Percentiles rank a stretch among this genome's conserved stretches.
Conservation (phyloP, 2,888 invertebrate species). For the Ceramica pisi region DNA sequence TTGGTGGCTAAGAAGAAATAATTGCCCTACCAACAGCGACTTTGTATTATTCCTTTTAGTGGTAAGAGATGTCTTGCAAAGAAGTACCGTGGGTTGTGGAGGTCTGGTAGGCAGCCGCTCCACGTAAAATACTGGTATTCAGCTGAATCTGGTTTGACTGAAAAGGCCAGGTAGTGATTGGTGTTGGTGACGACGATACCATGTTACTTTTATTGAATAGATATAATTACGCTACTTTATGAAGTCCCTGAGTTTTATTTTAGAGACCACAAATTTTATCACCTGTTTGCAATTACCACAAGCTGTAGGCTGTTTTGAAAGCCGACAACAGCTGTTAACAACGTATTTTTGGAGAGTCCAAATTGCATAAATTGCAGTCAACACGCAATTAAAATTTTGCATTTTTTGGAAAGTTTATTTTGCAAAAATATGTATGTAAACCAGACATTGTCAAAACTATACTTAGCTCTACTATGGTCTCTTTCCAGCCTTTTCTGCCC, state of each 20-base stretch:
- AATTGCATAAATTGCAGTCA: neutral
- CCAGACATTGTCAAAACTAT: neutral
- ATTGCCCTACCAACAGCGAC: no score
- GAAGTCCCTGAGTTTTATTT: neutral
- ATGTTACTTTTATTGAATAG: neutral
- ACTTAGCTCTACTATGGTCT: neutral
- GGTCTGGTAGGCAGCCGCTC: no score
- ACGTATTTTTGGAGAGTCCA: neutral
- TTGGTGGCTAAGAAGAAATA: no score
- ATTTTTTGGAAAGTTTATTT: neutral
- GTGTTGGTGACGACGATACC: no score
- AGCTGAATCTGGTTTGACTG: no score
- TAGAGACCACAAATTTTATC: constrained; percentile 4
- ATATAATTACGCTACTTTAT: neutral
- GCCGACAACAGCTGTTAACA: neutral
- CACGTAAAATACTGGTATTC: no score
- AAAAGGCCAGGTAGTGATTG: no score
- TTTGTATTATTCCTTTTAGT: no score
- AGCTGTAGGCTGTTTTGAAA: neutral
- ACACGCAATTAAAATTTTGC: neutral
- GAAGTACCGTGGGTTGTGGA: no score
- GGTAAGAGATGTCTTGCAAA: no score
- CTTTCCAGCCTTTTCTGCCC: no score
- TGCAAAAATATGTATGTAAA: neutral
- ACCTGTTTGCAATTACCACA: constrained; percentile 13